Percentiles rank a stretch among this genome's conserved stretches.
These are phyloP conservation scores for Tretioscincus oriximinensis DNA, from an alignment of 2,113 vertebrate species.

Conservation along the genomic window DNA sequence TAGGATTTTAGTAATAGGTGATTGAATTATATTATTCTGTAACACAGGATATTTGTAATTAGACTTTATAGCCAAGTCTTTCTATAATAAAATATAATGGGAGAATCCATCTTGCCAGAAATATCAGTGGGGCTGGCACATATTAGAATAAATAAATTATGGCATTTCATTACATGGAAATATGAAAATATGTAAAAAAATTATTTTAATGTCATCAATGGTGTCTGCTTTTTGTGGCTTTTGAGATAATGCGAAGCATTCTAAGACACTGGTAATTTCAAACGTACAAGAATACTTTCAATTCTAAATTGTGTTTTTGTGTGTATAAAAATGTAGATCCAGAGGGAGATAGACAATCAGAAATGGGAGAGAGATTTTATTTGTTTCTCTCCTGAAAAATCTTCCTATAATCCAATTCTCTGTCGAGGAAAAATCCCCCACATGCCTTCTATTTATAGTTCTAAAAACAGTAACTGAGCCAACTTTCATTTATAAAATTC, in stretches of 20 bases:
- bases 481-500: constrained; percentile 7
- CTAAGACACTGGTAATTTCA: constrained; percentile 19
- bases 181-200: constrained; percentile 30
- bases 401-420: constrained; percentile 17
- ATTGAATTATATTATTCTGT: background rate
- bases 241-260: background rate
- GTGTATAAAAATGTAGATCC: background rate
- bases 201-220: constrained; percentile 46
- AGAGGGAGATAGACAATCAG: background rate
- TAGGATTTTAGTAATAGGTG: background rate
- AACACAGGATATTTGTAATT: background rate
- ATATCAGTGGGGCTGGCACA: constrained; percentile 1
- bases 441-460: background rate
- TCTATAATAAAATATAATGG: background rate
- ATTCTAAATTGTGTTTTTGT: background rate
- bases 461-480: background rate
- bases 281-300: constrained; percentile 19
- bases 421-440: constrained; percentile 15
- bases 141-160: constrained; percentile 31
- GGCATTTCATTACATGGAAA: constrained; percentile 23
- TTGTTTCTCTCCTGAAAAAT: constrained; percentile 19
- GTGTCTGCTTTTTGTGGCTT: background rate
- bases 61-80: constrained; percentile 7
- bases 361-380: background rate
- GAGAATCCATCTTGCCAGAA: background rate